Evolutionary conservation across 2,888 invertebrate species (phyloP), one percentile per base, ranked within the genome.

Genomic region (Trichopoda pennipes): DNA sequence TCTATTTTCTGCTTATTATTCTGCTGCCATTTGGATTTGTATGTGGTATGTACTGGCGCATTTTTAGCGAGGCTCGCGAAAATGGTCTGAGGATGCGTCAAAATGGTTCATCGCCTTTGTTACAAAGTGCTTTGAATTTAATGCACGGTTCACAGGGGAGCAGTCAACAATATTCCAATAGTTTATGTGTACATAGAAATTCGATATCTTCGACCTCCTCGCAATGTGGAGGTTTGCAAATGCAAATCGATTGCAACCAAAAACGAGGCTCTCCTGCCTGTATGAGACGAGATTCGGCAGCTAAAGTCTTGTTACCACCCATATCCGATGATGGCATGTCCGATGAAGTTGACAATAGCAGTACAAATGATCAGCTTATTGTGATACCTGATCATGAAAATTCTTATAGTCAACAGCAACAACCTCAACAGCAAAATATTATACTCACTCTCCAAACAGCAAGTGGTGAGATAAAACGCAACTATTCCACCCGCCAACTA

Each of bases 21-120:
- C 58, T 91, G 83, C 83, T 91, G 86, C 91, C 91, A 8, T 91
- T 91, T 63, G 89, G 90, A 19, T 89, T 91, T 32, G 91, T 91
- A 0, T 91, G 91, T 55, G 90, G 90, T 61, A 91, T 91, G 91
- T 91, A 91, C 63, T 91, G 91, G 91, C 88, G 91, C 68, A 91
- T 91, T 73, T 91, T 91, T 77, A 90, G 90, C 9, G 91, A 91
- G 85, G 91, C 91, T 2, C 87, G 91, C 3, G 91, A 91, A 72
- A 91, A 91, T 81, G 91, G 91, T 1, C 80, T 91, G 78, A 87
- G 91, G 38, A 91, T 91, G 90, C 87, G 91, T 2, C 91, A 91
- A 72, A 91, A 91, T 75, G 91, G 91, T 21, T 91, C 91, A 6
- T 91, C 91, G 28, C 91, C 91, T 56, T 84, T 91, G 68, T 84